Base-by-base conservation (phyloP, 2,113 vertebrate species). In the Odontesthes bonariensis region DNA sequence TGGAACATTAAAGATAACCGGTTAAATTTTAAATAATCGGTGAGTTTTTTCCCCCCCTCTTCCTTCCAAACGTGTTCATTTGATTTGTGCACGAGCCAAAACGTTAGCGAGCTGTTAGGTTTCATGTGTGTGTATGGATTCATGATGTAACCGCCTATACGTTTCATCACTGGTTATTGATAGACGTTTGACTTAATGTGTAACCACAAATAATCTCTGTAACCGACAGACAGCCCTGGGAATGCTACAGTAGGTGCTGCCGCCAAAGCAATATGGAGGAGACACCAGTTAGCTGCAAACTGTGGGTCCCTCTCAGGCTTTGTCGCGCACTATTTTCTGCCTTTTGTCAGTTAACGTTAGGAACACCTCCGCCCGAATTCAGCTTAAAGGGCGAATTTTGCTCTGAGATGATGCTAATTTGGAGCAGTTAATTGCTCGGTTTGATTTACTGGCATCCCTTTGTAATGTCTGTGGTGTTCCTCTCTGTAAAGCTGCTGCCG, bases 241-340 rank as follows among this genome's bases (percentile, higher is more conserved):
- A 35, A 6, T 23, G 38, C 31, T 32, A 14, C 32, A n/a, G 57
- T 49, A 75, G 64, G 70, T 23, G 61, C 20, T 53, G 27, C 32
- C 52, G 55, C 27, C 27, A 74, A 83, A 42, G 75, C 90, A 86
- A 89, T 22, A 90, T 90, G 88, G 87, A 86, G 90, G 87, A 80
- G 65, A 62, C 63, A 0, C 1, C 68, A 40, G 82, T 65, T 78
- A 73, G 64, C 64, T 59, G 64, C 61, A 68, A 42, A 61, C 57
- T 19, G 49, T 23, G 31, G 65, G 31, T 79, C 61, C 31, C 51
- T 44, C 4, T 33, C 23, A 64, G 70, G 72, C 77, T 86, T 84
- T 84, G 82, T 87, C 80, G 56, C 60, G 79, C 33, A 4, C 69
- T 40, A 17, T 46, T 57, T 55, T 23, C 22, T 52, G 51, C 27